These are phyloP conservation scores for Apistogramma diplotaenia DNA, from an alignment of 2,113 vertebrate species.

Conservation along the genomic window DNA sequence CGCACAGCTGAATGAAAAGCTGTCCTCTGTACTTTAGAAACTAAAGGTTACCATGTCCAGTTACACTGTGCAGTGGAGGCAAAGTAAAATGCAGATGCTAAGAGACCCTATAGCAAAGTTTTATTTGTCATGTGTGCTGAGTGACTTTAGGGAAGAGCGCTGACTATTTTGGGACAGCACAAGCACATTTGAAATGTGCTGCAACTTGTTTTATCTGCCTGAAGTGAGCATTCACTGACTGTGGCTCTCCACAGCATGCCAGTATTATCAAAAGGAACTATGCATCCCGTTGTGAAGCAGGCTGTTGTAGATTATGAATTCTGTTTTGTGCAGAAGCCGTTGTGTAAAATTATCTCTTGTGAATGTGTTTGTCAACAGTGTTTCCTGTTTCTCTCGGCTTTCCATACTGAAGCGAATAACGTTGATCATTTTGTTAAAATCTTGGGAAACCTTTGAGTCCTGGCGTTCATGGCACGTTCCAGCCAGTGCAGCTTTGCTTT, in stretches of 20 bases:
- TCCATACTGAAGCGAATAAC: background rate
- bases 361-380: background rate
- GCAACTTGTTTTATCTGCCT: background rate
- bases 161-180: background rate
- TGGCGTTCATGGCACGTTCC: background rate
- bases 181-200: background rate
- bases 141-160: background rate
- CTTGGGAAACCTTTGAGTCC: background rate
- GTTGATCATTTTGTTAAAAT: background rate
- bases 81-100: background rate
- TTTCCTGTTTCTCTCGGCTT: background rate
- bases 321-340: background rate
- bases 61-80: background rate
- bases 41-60: background rate
- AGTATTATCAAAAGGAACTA: background rate
- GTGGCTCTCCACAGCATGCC: background rate
- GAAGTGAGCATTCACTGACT: background rate
- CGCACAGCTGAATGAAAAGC: background rate
- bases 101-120: background rate
- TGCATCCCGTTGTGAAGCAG: constrained; percentile 2
- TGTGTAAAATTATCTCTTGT: background rate
- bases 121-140: background rate
- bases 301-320: background rate
- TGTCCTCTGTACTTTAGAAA: background rate
- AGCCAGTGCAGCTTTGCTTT: background rate